Conservation (phyloP, 1,140 invertebrate genomes). For the Amyelois transitella region DNA sequence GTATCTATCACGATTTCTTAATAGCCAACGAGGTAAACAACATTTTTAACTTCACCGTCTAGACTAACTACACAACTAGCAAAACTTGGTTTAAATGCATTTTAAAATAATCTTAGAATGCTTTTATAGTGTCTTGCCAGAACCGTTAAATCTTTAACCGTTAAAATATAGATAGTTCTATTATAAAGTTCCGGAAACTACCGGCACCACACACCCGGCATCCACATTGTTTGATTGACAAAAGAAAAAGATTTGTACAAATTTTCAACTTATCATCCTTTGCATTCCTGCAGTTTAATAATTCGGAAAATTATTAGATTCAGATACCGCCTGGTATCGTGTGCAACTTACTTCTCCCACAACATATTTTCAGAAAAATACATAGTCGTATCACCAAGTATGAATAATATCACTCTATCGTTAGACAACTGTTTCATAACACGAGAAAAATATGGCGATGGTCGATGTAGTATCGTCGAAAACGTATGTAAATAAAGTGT, state of each 20-base stretch:
- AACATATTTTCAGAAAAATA: too few relatives aligned
- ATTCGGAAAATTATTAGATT: too few relatives aligned
- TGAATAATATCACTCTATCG: too few relatives aligned
- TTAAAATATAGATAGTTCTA: too few relatives aligned
- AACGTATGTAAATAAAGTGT: constrained; percentile 1
- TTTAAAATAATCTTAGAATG: not conserved
- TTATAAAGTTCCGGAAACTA: too few relatives aligned
- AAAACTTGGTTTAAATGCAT: not conserved
- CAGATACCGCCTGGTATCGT: too few relatives aligned
- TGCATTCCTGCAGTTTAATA: too few relatives aligned
- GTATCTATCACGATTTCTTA: not conserved
- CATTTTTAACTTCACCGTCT: not conserved
- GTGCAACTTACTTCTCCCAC: too few relatives aligned
- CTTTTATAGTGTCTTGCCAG: not conserved
- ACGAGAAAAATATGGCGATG: not conserved
- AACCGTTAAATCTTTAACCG: not conserved
- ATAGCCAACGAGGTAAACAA: not conserved
- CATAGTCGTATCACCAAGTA: not conserved
- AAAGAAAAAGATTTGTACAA: too few relatives aligned
- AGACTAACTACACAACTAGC: not conserved
- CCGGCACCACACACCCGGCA: too few relatives aligned
- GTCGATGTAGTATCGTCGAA: not conserved
- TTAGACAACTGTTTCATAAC: not conserved
- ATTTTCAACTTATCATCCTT: too few relatives aligned
- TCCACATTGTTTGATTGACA: too few relatives aligned